These are phyloP conservation scores for Alectura lathami DNA, from an alignment of 2,113 vertebrate genomes.

Conservation along the genomic window DNA sequence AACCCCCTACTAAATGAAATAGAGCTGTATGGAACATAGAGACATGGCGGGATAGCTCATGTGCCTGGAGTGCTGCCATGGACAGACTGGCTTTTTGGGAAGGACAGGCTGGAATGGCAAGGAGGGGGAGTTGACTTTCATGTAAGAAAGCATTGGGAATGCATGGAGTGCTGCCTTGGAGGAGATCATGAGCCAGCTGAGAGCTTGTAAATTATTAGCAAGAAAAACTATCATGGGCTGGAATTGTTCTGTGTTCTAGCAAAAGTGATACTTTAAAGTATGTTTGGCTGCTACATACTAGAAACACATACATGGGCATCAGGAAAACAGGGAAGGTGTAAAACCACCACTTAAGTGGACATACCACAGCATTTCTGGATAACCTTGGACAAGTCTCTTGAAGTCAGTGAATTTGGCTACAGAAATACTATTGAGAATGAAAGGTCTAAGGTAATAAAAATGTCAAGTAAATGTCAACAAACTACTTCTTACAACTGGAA, in stretches of 20 bases:
- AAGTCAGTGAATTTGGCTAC: not conserved
- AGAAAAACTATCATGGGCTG: not conserved
- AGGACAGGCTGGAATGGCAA: accelerated
- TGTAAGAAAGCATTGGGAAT: not conserved
- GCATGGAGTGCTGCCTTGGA: accelerated
- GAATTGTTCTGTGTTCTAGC: not conserved
- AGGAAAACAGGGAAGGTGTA: not conserved
- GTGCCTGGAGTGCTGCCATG: accelerated
- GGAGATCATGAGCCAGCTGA: accelerated
- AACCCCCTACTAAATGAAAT: not conserved
- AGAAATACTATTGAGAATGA: not conserved
- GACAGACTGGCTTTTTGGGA: not conserved
- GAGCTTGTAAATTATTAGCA: accelerated
- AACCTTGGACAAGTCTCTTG: not conserved
- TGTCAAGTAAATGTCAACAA: not conserved
- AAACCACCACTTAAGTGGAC: not conserved
- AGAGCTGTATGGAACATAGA: not conserved
- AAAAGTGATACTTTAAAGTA: not conserved
- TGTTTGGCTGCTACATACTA: not conserved
- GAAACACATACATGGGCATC: not conserved
- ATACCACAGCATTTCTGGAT: not conserved
- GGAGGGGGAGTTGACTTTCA: accelerated
- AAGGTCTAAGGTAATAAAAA: not conserved
- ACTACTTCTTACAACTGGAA: not conserved
- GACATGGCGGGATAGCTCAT: accelerated